phyloP scores from a whole-genome alignment of 2,797 vertebrate genomes.

The Bradypus variegatus region DNA sequence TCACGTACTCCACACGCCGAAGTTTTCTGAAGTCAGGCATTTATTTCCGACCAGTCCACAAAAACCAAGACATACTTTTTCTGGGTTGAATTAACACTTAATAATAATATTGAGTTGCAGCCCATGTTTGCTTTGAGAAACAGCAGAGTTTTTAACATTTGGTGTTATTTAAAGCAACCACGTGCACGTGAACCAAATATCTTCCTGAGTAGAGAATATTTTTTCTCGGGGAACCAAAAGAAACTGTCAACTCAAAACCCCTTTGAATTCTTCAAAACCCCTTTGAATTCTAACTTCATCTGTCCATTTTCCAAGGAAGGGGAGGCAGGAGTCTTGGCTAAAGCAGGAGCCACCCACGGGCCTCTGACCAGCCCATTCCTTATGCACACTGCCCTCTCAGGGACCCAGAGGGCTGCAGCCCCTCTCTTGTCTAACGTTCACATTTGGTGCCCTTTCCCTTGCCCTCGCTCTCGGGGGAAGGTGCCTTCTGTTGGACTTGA shows the following conservation, averaged over 20 bases:
- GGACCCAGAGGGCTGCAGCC: neutral
- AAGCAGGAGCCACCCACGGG: neutral
- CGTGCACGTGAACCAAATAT: neutral
- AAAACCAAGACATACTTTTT: neutral
- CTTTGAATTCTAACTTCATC: neutral
- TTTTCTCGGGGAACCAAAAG: neutral
- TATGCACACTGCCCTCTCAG: neutral
- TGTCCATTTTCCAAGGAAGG: rapidly evolving
- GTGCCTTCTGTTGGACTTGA: rapidly evolving
- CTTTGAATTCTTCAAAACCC: too few species aligned
- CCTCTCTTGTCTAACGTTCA: rapidly evolving
- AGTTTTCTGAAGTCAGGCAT: neutral
- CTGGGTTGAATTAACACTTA: neutral
- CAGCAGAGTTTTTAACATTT: neutral
- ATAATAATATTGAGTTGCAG: neutral
- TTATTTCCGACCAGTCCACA: neutral
- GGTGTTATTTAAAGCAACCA: neutral
- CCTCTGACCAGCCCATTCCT: neutral
- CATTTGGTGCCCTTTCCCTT: neutral
- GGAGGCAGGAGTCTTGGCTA: rapidly evolving
- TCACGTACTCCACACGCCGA: neutral
- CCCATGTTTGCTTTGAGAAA: neutral
- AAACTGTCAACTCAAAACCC: neutral
- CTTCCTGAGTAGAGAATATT: neutral
- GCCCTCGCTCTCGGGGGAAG: rapidly evolving